Evolutionary conservation across 2,113 vertebrate species (phyloP).

Genomic region (Pagrus major): DNA sequence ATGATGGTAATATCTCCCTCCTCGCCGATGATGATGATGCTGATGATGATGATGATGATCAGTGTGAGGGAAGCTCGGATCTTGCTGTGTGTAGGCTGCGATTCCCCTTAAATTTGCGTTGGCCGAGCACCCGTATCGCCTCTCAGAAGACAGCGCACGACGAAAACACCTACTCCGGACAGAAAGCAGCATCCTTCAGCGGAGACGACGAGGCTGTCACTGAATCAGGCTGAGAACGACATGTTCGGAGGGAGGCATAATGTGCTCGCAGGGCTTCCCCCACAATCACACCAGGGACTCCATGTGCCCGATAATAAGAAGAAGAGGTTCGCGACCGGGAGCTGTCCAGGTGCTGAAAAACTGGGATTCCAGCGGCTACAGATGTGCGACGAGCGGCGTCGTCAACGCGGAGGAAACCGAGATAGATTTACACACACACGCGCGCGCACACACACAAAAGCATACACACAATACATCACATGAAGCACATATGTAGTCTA

Average conservation of each 20-base stretch:
- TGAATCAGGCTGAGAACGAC: constrained; percentile 59
- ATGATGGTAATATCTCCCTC: constrained; percentile 78
- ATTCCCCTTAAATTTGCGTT: constrained; percentile 72
- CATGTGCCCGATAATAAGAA: constrained; percentile 67
- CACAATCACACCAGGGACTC: constrained; percentile 79
- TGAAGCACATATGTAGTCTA: background rate
- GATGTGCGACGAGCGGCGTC: constrained; percentile 46
- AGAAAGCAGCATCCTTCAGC: constrained; percentile 82
- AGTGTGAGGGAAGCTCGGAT: constrained; percentile 70
- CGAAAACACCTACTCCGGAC: constrained; percentile 70
- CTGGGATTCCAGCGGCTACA: constrained; percentile 56
- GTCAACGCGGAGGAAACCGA: constrained; percentile 8
- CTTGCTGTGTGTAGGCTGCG: constrained; percentile 79
- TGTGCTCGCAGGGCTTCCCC: constrained; percentile 76
- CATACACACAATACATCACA: too few relatives aligned
- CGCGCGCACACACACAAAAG: background rate
- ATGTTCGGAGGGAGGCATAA: constrained; percentile 66
- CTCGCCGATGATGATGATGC: constrained; percentile 68
- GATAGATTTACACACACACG: background rate
- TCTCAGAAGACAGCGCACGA: constrained; percentile 72
- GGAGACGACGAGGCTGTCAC: constrained; percentile 64
- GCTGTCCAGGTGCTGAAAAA: constrained; percentile 85
- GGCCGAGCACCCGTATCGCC: constrained; percentile 77
- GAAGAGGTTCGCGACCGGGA: constrained; percentile 61
- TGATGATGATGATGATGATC: constrained; percentile 66